phyloP scores from a whole-genome alignment of 92 coral and sea anemone species.

The Epizoanthus rinbou region DNA sequence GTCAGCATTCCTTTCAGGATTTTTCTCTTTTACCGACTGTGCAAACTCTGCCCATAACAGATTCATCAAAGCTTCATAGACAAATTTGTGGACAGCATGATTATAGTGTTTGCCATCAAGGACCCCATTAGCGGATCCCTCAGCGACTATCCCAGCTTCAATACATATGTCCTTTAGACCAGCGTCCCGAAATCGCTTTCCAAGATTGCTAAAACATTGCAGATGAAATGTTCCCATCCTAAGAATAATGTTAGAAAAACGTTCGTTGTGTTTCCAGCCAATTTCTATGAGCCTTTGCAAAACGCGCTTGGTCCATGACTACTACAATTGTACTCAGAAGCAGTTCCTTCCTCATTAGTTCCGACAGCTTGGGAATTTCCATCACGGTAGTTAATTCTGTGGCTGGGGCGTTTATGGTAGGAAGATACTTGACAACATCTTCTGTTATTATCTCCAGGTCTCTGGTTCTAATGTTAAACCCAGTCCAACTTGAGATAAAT shows the following conservation, averaged over 20 bases:
- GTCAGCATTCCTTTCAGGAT: conserved; percentile 11
- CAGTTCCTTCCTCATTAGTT: conserved; percentile 46
- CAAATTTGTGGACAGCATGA: conserved; percentile 43
- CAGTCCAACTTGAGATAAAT: too few species aligned
- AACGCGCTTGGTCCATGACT: conserved; percentile 56
- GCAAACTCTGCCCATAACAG: conserved; percentile 46
- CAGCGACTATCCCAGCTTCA: conserved; percentile 43
- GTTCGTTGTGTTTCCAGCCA: conserved; percentile 26
- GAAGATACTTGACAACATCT: conserved; percentile 50
- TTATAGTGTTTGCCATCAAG: conserved; percentile 52
- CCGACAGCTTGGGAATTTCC: conserved; percentile 42
- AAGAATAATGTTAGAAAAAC: conserved; percentile 11
- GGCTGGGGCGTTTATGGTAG: conserved; percentile 61
- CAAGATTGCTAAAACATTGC: conserved; percentile 20
- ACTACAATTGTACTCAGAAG: background rate
- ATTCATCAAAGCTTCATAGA: conserved; percentile 54
- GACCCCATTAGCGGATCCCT: conserved; percentile 45
- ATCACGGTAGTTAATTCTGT: conserved; percentile 49
- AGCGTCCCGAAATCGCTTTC: conserved; percentile 45
- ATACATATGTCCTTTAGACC: conserved; percentile 46
- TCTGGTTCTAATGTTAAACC: background rate
- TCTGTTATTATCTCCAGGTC: conserved; percentile 9
- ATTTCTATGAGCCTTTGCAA: conserved; percentile 49
- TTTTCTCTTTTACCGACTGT: conserved; percentile 20
- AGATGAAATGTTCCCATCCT: conserved; percentile 49